Conservation (phyloP, 2,113 vertebrate species). For the Engystomops pustulosus region DNA sequence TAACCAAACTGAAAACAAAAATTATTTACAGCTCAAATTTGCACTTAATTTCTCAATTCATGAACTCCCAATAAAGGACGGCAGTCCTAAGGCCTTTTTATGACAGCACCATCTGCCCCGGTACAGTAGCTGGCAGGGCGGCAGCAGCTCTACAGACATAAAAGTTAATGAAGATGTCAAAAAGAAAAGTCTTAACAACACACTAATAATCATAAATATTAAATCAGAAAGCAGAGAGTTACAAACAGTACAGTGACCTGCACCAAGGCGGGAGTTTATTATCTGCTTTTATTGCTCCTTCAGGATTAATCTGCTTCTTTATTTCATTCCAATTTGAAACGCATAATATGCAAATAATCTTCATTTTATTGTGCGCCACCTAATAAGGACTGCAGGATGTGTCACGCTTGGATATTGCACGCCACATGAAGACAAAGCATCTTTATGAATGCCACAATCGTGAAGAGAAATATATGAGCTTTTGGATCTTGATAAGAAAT, state of each 20-base stretch:
- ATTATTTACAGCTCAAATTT: conserved; percentile 2
- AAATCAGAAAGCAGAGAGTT: conserved; percentile 53
- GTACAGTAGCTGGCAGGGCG: conserved; percentile 54
- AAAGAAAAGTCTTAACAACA: conserved; percentile 60
- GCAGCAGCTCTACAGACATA: conserved; percentile 47
- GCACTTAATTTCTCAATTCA: conserved; percentile 19
- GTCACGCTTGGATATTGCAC: background rate
- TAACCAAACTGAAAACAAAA: background rate
- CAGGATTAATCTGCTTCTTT: conserved; percentile 57
- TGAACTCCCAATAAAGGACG: conserved; percentile 48
- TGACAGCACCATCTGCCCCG: conserved; percentile 47
- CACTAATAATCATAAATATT: conserved; percentile 58
- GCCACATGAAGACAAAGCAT: conserved; percentile 50
- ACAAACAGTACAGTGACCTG: conserved; percentile 51
- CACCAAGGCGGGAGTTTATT: conserved; percentile 52
- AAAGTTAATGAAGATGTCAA: conserved; percentile 61
- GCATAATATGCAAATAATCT: conserved; percentile 51
- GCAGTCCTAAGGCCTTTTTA: conserved; percentile 27
- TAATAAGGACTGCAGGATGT: conserved; percentile 12
- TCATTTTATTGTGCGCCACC: conserved; percentile 55
- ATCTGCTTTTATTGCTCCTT: conserved; percentile 40
- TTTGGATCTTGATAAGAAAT: conserved; percentile 54
- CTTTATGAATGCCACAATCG: conserved; percentile 39
- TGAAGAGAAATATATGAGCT: conserved; percentile 53
- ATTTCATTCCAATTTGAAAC: conserved; percentile 57